Evolutionary conservation across 2,888 invertebrate genomes (phyloP).

Genomic region (Volucella zonaria): DNA sequence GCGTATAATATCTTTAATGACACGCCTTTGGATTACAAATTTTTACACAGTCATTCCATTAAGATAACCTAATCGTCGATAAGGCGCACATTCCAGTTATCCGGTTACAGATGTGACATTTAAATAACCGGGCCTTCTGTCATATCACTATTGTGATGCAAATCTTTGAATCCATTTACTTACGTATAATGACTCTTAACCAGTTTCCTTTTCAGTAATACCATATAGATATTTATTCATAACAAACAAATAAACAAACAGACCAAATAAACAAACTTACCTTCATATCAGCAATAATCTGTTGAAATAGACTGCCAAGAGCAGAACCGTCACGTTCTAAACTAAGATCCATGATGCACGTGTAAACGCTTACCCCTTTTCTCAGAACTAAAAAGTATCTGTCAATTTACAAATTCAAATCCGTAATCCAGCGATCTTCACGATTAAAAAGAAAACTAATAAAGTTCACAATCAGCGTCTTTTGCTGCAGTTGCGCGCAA

Average conservation of each 20-base stretch:
- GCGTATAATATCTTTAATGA: slow-evolving; percentile 29
- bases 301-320: slow-evolving; percentile 96
- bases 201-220: slow-evolving; percentile 7
- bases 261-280: slow-evolving; percentile 84
- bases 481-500: no score
- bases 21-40: slow-evolving; percentile 20
- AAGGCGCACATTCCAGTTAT: slow-evolving; percentile 7
- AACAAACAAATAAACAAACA: slow-evolving; percentile 1
- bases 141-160: slow-evolving; percentile 44
- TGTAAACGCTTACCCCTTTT: not conserved
- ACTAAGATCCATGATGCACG: slow-evolving; percentile 81
- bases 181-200: slow-evolving; percentile 11
- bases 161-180: slow-evolving; percentile 49
- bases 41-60: slow-evolving; percentile 51
- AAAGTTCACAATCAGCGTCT: not conserved
- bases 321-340: slow-evolving; percentile 91
- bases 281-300: slow-evolving; percentile 98
- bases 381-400: slow-evolving; percentile 30
- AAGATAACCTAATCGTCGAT: slow-evolving; percentile 35
- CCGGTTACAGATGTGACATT: slow-evolving; percentile 6
- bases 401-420: slow-evolving; percentile 4
- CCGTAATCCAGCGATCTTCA: not conserved
- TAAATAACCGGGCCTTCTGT: slow-evolving; percentile 38
- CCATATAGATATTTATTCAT: slow-evolving; percentile 11
- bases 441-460: slow-evolving; percentile 5